Evolutionary conservation across 1,140 invertebrate genomes (phyloP).

Genomic region (Anastrepha ludens): DNA sequence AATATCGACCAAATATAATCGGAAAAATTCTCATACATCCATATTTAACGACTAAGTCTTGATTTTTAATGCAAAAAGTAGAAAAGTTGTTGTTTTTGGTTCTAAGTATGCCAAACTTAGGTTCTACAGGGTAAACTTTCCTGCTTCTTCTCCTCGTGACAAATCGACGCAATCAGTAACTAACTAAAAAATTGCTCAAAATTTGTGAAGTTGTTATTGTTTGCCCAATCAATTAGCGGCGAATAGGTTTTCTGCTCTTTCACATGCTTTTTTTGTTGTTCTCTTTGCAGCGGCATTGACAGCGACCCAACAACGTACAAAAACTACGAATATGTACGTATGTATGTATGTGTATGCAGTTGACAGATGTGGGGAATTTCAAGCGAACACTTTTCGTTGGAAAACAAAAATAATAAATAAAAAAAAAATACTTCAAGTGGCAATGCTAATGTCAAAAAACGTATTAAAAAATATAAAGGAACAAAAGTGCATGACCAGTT

Average conservation of each 20-base stretch:
- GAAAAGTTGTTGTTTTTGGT: too few relatives aligned
- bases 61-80: too few relatives aligned
- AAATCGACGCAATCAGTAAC: not conserved
- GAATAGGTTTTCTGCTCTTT: not conserved
- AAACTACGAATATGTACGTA: not conserved
- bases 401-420: not conserved
- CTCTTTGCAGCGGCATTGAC: constrained; percentile 13
- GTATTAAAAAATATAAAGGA: not conserved
- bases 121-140: too few relatives aligned
- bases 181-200: not conserved
- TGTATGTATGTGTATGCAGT: not conserved
- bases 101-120: too few relatives aligned
- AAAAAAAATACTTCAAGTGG: not conserved
- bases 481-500: not conserved
- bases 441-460: not conserved
- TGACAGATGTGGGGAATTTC: constrained; percentile 38
- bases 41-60: too few relatives aligned
- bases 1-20: too few relatives aligned
- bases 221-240: constrained; percentile 36
- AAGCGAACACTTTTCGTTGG: not conserved
- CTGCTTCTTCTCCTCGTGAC: too few relatives aligned
- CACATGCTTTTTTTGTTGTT: not conserved
- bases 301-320: not conserved
- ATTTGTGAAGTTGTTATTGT: constrained; percentile 39
- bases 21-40: too few relatives aligned